Evolutionary conservation across 2,888 invertebrate species (phyloP).

Genomic region (Parapristionchus giblindavisi): DNA sequence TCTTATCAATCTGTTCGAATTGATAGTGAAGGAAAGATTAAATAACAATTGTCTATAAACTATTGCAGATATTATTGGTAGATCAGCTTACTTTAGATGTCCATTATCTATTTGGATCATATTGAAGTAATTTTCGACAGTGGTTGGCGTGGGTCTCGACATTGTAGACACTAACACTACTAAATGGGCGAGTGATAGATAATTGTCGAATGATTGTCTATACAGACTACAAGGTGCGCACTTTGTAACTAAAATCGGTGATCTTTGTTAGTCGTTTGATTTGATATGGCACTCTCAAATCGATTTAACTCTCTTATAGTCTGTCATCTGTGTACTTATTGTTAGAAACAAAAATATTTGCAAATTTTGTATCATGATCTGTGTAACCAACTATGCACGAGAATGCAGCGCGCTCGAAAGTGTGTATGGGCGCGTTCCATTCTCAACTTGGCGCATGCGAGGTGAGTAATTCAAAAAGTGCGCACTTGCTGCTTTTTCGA

Average conservation of each 20-base stretch:
- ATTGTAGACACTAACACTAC: no score
- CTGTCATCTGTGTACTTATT: background rate
- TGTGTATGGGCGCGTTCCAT: background rate
- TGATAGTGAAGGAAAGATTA: background rate
- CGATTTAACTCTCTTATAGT: background rate
- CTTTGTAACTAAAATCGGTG: background rate
- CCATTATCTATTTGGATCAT: conserved; percentile 10
- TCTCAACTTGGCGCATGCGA: background rate
- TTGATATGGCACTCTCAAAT: no score
- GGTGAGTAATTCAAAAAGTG: no score
- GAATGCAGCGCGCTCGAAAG: background rate
- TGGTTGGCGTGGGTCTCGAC: conserved; percentile 4
- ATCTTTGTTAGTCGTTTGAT: no score
- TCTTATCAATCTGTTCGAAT: background rate
- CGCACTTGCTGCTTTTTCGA: background rate
- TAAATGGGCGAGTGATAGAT: no score
- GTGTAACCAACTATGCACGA: background rate
- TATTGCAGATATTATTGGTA: background rate
- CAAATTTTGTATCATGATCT: no score
- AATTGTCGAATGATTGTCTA: background rate
- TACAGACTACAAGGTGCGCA: conserved; percentile 21
- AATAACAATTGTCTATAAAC: background rate
- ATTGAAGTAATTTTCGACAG: conserved; percentile 3
- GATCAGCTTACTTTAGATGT: background rate
- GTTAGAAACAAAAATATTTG: no score